Conservation (phyloP, 2,797 vertebrate genomes). For the Peromyscus eremicus region DNA sequence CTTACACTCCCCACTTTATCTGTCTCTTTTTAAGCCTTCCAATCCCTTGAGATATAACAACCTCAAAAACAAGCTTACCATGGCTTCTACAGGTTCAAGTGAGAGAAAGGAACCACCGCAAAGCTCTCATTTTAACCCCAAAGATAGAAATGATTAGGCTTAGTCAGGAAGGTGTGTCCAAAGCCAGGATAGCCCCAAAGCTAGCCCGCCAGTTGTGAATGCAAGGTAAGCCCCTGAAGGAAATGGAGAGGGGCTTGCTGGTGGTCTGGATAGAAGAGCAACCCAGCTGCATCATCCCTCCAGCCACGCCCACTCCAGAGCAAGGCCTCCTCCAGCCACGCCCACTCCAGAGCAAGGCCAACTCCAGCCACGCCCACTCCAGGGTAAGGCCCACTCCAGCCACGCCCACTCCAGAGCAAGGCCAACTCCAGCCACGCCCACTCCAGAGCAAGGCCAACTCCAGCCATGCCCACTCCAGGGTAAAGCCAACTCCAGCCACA, state of each 20-base stretch:
- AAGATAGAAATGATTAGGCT: neutral
- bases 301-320: neutral
- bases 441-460: neutral
- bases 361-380: too few relatives aligned
- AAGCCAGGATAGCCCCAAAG: neutral
- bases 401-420: neutral
- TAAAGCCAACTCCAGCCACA: neutral
- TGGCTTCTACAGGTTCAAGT: neutral
- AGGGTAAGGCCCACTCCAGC: neutral
- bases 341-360: neutral
- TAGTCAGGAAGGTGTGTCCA: neutral
- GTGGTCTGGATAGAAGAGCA: neutral
- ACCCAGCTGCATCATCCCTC: neutral
- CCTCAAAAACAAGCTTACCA: neutral
- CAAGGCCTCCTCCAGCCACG: neutral
- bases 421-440: too few relatives aligned
- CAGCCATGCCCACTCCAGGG: neutral
- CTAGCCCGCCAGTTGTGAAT: neutral
- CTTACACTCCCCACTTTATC: neutral
- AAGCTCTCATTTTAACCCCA: neutral
- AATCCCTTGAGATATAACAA: neutral
- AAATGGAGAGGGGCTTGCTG: neutral
- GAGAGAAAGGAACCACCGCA: neutral
- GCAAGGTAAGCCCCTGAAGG: neutral
- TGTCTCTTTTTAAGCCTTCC: too few relatives aligned